phyloP scores from a whole-genome alignment of 1,140 invertebrate genomes.

The Zaprionus davidi region DNA sequence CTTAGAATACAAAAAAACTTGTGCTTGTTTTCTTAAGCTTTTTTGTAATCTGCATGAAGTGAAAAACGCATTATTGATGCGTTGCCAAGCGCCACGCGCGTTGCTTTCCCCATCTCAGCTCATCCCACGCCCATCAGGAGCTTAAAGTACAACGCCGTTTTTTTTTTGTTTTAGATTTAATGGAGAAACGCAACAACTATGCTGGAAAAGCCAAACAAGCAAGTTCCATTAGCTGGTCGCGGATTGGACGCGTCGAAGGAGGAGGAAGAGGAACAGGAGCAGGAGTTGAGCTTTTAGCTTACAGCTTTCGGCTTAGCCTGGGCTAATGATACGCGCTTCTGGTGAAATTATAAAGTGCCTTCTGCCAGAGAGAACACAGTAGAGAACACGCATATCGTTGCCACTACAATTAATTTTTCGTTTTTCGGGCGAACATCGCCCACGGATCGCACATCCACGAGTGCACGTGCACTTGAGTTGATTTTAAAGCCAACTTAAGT shows the following conservation, averaged over 20 bases:
- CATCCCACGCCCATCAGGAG: slow-evolving; percentile 3
- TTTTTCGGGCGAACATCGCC: slow-evolving; percentile 32
- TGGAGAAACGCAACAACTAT: slow-evolving; percentile 52
- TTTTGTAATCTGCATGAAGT: slow-evolving; percentile 47
- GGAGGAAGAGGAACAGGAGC: neutral
- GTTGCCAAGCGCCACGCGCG: slow-evolving; percentile 57
- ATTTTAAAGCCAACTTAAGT: slow-evolving; percentile 77
- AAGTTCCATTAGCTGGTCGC: slow-evolving; percentile 69
- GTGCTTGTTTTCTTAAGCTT: neutral
- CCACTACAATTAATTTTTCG: slow-evolving; percentile 75
- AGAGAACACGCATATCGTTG: slow-evolving; percentile 50
- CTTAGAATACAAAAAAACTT: slow-evolving; percentile 1
- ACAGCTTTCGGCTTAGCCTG: slow-evolving; percentile 41
- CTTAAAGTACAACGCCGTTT: slow-evolving; percentile 34
- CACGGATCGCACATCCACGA: slow-evolving; percentile 33
- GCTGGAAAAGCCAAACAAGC: slow-evolving; percentile 52
- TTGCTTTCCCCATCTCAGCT: neutral
- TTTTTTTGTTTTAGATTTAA: slow-evolving; percentile 32
- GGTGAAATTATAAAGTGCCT: slow-evolving; percentile 70
- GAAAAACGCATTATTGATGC: slow-evolving; percentile 72
- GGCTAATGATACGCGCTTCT: slow-evolving; percentile 69
- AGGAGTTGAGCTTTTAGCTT: slow-evolving; percentile 24
- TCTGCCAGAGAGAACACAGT: neutral
- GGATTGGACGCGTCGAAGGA: slow-evolving; percentile 34
- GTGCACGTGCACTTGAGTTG: slow-evolving; percentile 54